phyloP scores from a whole-genome alignment of 2,113 vertebrate genomes.

The Corapipo altera region DNA sequence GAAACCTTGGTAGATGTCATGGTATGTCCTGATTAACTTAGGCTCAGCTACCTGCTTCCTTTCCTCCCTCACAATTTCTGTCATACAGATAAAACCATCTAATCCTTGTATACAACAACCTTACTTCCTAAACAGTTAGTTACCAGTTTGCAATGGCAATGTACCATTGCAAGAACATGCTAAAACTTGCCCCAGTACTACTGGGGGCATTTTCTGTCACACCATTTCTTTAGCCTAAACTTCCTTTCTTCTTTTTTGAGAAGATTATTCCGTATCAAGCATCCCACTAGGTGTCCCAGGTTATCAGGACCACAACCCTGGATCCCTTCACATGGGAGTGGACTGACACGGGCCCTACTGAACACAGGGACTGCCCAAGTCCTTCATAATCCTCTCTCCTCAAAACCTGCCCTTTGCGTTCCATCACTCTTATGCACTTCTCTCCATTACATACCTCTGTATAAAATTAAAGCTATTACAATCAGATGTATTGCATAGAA shows the following conservation, averaged over 20 bases:
- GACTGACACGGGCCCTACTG: accelerated
- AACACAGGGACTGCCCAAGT: neutral
- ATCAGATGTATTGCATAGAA: neutral
- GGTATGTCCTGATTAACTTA: neutral
- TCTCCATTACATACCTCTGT: neutral
- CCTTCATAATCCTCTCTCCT: neutral
- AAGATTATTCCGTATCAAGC: neutral
- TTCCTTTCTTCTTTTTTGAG: neutral
- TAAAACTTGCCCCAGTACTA: neutral
- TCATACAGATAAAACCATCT: neutral
- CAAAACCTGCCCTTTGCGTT: neutral
- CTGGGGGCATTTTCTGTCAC: neutral
- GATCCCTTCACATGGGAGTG: neutral
- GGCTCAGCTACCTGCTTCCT: neutral
- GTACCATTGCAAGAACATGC: neutral
- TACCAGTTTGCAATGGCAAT: accelerated
- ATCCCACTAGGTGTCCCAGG: no score
- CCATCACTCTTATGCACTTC: neutral
- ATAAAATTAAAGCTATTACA: neutral
- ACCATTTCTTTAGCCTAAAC: neutral
- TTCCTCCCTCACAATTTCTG: neutral
- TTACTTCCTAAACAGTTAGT: neutral
- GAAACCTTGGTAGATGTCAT: neutral
- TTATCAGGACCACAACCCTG: neutral
- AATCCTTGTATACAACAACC: neutral